Evolutionary conservation across 2,888 invertebrate species (phyloP).

Genomic region (Podabrus alpinus): DNA sequence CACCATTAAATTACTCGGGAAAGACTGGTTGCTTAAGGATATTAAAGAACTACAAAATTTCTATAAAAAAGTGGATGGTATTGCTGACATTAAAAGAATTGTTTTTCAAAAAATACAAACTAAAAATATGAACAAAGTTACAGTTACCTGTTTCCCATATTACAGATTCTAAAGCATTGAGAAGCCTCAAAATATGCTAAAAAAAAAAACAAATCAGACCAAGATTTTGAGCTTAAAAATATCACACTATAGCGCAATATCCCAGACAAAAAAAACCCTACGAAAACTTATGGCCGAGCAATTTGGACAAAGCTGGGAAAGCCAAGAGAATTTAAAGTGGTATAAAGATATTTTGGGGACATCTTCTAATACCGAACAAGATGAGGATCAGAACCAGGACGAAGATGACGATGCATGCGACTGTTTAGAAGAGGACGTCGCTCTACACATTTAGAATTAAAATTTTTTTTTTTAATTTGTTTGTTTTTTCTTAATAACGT

Average conservation of each 20-base stretch:
- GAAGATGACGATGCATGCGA: too few species aligned
- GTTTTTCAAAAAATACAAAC: neutral
- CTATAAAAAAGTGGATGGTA: constrained; percentile 1
- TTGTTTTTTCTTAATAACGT: too few species aligned
- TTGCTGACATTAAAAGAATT: neutral
- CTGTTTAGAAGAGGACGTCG: neutral
- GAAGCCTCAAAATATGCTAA: neutral
- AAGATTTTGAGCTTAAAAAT: too few species aligned
- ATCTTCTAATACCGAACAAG: too few species aligned
- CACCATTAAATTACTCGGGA: neutral
- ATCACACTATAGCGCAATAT: too few species aligned
- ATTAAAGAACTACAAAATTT: neutral
- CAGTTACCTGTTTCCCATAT: neutral
- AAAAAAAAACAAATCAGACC: neutral
- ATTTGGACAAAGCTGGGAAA: neutral
- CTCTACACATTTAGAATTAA: neutral
- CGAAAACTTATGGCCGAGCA: neutral
- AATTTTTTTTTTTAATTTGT: too few species aligned
- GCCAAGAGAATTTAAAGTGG: neutral
- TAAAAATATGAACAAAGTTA: neutral
- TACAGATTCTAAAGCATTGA: neutral
- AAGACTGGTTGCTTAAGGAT: neutral
- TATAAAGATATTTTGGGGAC: neutral
- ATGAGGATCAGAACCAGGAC: neutral
- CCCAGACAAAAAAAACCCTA: neutral